Evolutionary conservation across 2,888 invertebrate genomes (phyloP), one percentile per base, ranked within the genome.

Genomic region (Lysandra bellargus): DNA sequence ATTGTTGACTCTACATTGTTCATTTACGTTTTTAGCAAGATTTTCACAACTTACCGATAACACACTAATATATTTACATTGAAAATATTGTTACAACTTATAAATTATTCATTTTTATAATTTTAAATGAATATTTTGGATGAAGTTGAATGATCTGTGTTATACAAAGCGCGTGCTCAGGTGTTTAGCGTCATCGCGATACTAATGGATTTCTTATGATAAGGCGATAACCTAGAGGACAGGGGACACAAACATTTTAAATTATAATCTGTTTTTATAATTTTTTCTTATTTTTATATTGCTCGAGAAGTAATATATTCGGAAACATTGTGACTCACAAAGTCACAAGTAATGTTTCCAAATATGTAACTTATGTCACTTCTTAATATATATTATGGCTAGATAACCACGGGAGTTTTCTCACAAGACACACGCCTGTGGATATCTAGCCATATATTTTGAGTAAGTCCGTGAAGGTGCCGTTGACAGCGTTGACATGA

Each of bases 111-210:
- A 73, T 73, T 40, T 40, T 73, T 73, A n/a, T 40, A 40, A n/a
- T 40, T 40, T 37, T 40, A 1, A 37, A 40, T 73, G 49, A 49
- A 49, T 49, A 12, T 23, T 23, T 23, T 23, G 23, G 23, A 23
- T 23, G 23, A 23, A 23, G 0, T 23, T 23, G 23, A 23, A 23
- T 23, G 0, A 23, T 23, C 23, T 23, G 84, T 82, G 81, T 80
- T 86, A 23, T 23, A 23, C 23, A 61, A 57, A 40, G 44, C 86
- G 85, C 92, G 92, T 91, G 92, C 88, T 88, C 82, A 83, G 85
- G 86, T 86, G 87, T 87, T 89, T 89, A 89, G 86, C 86, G 85
- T 78, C 86, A 80, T 79, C 89, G 86, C 91, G 88, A 84, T 84
- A 92, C 92, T 92, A 91, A 83, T 84, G 80, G 81, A 83, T 84